Evolutionary conservation across 2,113 vertebrate species (phyloP).

Genomic region (Pituophis catenifer): DNA sequence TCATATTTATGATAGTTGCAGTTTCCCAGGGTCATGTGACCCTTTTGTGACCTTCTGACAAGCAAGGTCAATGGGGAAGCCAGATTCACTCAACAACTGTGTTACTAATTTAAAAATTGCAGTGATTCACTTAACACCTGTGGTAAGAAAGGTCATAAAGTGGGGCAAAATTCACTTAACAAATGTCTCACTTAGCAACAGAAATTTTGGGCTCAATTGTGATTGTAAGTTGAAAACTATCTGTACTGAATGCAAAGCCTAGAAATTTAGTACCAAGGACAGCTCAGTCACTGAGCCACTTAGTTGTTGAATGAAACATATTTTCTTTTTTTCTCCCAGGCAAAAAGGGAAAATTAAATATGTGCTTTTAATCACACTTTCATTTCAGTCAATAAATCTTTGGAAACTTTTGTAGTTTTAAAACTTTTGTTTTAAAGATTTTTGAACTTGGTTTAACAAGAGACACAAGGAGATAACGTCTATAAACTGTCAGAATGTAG

Average conservation of each 20-base stretch:
- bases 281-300: not conserved
- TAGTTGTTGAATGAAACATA: fast-evolving
- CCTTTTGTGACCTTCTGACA: too few species aligned
- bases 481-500: not conserved
- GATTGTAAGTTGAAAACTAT: too few species aligned
- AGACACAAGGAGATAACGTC: not conserved
- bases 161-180: too few species aligned
- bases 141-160: too few species aligned
- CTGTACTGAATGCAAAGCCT: not conserved
- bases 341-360: not conserved
- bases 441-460: not conserved
- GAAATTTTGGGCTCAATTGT: too few species aligned
- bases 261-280: not conserved
- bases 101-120: too few species aligned
- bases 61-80: too few species aligned
- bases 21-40: too few species aligned
- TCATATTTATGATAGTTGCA: too few species aligned
- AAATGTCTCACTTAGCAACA: too few species aligned
- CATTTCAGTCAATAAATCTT: not conserved
- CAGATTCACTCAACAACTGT: too few species aligned
- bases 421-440: not conserved
- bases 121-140: too few species aligned
- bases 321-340: not conserved
- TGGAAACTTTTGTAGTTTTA: not conserved
- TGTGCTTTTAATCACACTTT: not conserved